phyloP scores from a whole-genome alignment of 2,888 invertebrate species.

The Limenitis camilla region DNA sequence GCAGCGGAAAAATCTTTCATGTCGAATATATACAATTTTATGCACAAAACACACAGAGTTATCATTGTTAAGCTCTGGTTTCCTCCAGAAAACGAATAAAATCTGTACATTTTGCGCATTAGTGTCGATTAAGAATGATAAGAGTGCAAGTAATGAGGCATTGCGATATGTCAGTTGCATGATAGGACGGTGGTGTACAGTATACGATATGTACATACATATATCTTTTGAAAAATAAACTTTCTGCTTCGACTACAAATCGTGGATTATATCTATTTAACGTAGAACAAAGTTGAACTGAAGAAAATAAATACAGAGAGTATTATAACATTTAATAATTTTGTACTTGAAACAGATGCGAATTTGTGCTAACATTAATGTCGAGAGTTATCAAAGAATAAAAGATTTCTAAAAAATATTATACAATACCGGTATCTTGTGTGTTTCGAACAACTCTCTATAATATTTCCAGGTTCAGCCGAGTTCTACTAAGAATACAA shows the following conservation, averaged over 20 bases:
- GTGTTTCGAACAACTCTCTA: no score
- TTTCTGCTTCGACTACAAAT: conserved; percentile 20
- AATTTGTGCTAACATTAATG: no score
- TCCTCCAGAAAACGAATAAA: no score
- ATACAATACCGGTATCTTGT: no score
- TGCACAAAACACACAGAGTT: no score
- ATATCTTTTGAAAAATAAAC: conserved; percentile 34
- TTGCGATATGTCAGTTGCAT: conserved; percentile 61
- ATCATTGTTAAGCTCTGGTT: no score
- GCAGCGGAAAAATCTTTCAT: no score
- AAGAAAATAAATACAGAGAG: background rate
- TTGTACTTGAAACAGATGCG: background rate
- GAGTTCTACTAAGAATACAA: background rate
- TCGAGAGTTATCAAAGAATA: no score
- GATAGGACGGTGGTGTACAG: conserved; percentile 56
- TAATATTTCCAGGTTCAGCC: background rate
- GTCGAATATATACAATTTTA: no score
- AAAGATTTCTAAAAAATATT: no score
- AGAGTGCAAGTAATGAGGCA: conserved; percentile 5
- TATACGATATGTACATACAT: conserved; percentile 29
- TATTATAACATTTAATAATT: background rate
- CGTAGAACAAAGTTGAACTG: background rate
- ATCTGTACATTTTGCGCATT: no score
- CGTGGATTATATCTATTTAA: conserved; percentile 20
- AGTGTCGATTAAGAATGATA: background rate